Conservation (phyloP, 2,888 invertebrate species). For the Chymomyza caudatula region DNA sequence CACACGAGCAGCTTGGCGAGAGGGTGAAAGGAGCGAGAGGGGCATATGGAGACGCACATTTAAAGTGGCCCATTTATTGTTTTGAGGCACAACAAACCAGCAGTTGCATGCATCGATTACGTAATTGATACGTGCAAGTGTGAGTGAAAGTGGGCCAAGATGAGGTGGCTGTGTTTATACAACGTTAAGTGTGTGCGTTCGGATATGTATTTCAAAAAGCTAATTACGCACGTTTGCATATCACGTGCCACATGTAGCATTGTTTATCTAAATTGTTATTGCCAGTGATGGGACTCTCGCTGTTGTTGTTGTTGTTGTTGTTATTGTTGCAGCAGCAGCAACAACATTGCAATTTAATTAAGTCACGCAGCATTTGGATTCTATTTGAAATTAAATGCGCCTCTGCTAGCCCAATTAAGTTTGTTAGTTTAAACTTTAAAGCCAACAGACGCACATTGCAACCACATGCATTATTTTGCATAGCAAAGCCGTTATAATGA, state of each 20-base stretch:
- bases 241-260: conserved; percentile 48
- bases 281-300: neutral
- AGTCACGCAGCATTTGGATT: conserved; percentile 68
- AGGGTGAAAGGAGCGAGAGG: no score
- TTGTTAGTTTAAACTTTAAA: neutral
- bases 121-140: neutral
- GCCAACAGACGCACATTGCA: neutral
- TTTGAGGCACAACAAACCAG: conserved; percentile 38
- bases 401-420: neutral
- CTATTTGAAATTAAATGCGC: conserved; percentile 54
- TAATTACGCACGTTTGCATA: conserved; percentile 62
- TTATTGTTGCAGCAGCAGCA: conserved; percentile 17
- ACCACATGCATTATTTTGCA: no score
- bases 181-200: neutral
- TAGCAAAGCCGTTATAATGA: no score
- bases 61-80: conserved; percentile 45
- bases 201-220: conserved; percentile 50
- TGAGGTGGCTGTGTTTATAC: neutral
- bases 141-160: neutral
- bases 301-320: neutral
- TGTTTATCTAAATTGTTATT: conserved; percentile 35
- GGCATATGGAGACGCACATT: conserved; percentile 19
- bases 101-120: conserved; percentile 55
- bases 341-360: conserved; percentile 64
- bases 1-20: neutral